Conservation (phyloP, 2,113 vertebrate species). For the Elephantulus edwardii region DNA sequence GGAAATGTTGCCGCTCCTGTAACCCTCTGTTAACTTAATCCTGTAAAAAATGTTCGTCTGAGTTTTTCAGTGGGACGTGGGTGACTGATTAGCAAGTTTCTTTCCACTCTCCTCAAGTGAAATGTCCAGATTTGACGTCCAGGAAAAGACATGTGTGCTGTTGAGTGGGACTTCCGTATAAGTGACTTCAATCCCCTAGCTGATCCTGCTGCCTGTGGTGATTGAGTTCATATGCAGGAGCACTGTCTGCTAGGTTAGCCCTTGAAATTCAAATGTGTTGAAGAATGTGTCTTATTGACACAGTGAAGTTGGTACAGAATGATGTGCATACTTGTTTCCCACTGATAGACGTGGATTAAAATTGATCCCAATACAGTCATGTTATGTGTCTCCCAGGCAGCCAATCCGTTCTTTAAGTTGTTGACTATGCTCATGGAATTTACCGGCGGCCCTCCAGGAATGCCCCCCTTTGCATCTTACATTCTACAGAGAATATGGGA, state of each 20-base stretch:
- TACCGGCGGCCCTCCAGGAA: constrained; percentile 97
- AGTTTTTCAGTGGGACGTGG: neutral
- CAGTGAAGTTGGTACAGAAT: neutral
- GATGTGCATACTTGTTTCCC: neutral
- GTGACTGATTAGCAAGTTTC: neutral
- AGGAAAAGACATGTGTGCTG: neutral
- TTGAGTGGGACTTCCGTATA: neutral
- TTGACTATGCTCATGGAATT: constrained; percentile 99
- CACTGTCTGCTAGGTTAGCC: neutral
- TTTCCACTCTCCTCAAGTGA: neutral
- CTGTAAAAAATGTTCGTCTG: neutral
- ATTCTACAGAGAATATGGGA: constrained; percentile 99
- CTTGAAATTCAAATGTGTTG: constrained; percentile 36
- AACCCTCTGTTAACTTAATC: neutral
- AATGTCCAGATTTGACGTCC: neutral
- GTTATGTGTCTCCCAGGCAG: constrained; percentile 88
- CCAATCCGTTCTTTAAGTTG: constrained; percentile 99
- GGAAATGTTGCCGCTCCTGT: neutral
- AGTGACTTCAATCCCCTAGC: neutral
- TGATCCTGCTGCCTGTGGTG: neutral
- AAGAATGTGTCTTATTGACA: neutral
- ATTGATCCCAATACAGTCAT: neutral
- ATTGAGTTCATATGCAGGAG: neutral
- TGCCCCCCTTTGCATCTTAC: constrained; percentile 98
- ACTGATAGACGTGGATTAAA: neutral